Evolutionary conservation across 2,888 invertebrate genomes (phyloP), one percentile per base, ranked within the genome.

Genomic region (Eulithis prunata): DNA sequence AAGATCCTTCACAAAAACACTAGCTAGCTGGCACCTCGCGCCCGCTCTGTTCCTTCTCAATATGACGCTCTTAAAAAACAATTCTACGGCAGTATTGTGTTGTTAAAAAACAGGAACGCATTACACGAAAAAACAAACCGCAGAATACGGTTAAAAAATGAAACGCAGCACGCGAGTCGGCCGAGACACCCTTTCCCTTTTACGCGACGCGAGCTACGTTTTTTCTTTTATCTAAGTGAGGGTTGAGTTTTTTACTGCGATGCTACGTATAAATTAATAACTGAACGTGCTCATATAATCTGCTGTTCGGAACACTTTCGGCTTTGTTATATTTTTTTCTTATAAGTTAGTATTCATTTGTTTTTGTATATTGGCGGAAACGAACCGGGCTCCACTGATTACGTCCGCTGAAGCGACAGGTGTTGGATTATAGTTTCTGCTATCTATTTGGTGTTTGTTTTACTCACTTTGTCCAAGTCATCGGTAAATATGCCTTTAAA

Each of bases 211-310:
- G 93, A 81, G 90, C 90, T 89, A 87, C 87, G 80, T 88, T 92
- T 89, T 76, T 87, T 85, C 81, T 78, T 85, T 87, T 85, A 87
- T 85, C 82, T 84, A 84, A 86, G 87, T 87, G 85, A 87, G 89
- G 92, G 92, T 92, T 88, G 87, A 80, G 83, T 90, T 92, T 91
- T 92, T 90, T 87, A 89, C 85, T 80, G 81, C 85, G 87, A 89
- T 86, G 85, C 86, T 83, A 86, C 90, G 87, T 92, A 93, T 93
- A 93, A 93, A 93, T 93, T 93, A 93, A 93, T 92, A 93, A 92
- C 89, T 85, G 91, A 91, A 91, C 86, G 91, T 89, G 91, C 88
- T 89, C 89, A 88, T 93, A 92, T 93, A 92, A 92, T 92, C 92
- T 91, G 88, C 88, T 83, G 88, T 81, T 82, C 76, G 85, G 89